Percentiles rank a stretch among this genome's conserved stretches.
Conservation (phyloP, 2,113 vertebrate genomes). For the Pagrus major region DNA sequence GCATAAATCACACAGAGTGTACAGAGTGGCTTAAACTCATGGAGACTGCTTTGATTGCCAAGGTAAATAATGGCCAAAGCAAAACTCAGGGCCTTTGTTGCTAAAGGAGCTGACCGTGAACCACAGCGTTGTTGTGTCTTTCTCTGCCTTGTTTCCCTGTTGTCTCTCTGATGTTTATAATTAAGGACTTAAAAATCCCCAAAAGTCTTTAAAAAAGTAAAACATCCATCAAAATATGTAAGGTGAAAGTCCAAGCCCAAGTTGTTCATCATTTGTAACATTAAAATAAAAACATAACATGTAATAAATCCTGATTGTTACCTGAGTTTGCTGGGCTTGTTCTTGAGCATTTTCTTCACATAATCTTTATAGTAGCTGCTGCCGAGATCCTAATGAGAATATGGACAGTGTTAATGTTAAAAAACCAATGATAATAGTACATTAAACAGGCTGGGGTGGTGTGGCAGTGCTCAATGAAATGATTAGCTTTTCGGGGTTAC, state of each 20-base stretch:
- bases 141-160: background rate
- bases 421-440: background rate
- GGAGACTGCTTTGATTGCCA: background rate
- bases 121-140: no score
- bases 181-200: background rate
- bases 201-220: background rate
- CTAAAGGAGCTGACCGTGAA: background rate
- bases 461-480: background rate
- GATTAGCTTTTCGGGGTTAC: background rate
- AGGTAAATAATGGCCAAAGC: background rate
- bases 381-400: constrained; percentile 79
- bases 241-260: no score
- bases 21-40: background rate
- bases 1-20: background rate
- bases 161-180: background rate
- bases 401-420: constrained; percentile 1
- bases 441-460: background rate
- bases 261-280: background rate
- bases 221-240: no score
- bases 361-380: constrained; percentile 87
- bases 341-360: constrained; percentile 88
- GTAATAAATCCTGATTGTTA: background rate
- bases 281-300: background rate
- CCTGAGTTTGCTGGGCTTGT: constrained; percentile 74
- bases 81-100: background rate